These are phyloP conservation scores for Cephus pulcher DNA, from an alignment of 2,888 invertebrate genomes.

Conservation along the genomic window DNA sequence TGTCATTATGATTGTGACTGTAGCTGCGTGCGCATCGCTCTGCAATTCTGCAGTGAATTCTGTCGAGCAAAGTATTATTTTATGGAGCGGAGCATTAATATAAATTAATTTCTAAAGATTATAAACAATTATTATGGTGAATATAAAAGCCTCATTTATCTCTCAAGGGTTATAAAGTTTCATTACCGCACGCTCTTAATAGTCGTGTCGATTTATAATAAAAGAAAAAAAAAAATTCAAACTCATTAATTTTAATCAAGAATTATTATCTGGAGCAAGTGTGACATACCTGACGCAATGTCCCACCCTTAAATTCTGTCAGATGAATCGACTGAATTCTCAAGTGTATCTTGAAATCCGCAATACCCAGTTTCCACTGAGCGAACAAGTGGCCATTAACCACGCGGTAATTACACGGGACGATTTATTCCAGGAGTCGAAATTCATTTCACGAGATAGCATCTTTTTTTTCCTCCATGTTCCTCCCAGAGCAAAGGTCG, in stretches of 20 bases:
- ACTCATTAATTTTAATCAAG: neutral
- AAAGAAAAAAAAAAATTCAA: neutral
- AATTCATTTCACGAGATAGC: neutral
- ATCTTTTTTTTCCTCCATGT: neutral
- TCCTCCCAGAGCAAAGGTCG: neutral
- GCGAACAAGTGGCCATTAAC: neutral
- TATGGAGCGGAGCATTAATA: neutral
- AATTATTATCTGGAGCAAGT: neutral
- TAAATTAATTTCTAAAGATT: neutral
- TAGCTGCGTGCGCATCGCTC: neutral
- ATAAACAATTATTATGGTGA: neutral
- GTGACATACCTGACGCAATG: neutral
- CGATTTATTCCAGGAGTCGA: neutral
- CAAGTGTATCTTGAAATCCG: neutral
- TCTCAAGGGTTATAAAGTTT: neutral
- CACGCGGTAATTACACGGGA: neutral
- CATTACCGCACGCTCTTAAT: neutral
- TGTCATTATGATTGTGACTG: neutral
- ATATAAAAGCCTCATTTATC: neutral
- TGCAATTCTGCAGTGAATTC: neutral
- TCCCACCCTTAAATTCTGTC: neutral
- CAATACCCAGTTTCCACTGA: neutral
- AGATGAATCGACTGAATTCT: neutral
- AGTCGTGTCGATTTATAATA: neutral
- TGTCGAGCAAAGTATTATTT: neutral